Percentiles rank a stretch among this genome's conserved stretches.
Evolutionary conservation across 1,140 invertebrate genomes (phyloP).

Genomic region (Octopus sinensis): DNA sequence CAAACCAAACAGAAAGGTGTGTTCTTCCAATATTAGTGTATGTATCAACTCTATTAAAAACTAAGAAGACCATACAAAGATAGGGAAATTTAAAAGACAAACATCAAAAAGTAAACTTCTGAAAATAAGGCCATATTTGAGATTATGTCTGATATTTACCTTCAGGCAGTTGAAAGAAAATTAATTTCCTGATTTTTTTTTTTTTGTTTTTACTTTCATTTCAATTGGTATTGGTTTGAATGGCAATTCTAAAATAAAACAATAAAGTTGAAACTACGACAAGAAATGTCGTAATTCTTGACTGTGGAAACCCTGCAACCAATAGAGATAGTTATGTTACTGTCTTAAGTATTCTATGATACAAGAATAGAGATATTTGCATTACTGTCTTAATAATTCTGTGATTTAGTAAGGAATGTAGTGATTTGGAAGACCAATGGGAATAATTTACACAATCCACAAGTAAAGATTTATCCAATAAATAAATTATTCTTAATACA

Average conservation of each 20-base stretch:
- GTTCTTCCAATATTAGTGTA: too few relatives aligned
- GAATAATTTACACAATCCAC: too few relatives aligned
- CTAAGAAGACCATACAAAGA: neutral
- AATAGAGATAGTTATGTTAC: constrained; percentile 1
- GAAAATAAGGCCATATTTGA: neutral
- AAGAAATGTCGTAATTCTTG: constrained; percentile 11
- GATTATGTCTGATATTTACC: neutral
- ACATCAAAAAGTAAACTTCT: neutral
- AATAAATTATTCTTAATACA: too few relatives aligned
- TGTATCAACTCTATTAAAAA: too few relatives aligned
- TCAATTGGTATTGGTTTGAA: constrained; percentile 6
- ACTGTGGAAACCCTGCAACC: neutral
- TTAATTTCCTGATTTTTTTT: neutral
- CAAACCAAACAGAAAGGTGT: too few relatives aligned
- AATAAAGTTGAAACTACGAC: neutral
- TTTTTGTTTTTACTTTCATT: constrained; percentile 1
- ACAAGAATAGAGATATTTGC: neutral
- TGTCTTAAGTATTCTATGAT: neutral
- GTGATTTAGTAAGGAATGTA: too few relatives aligned
- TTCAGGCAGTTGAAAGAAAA: constrained; percentile 7
- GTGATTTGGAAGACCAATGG: too few relatives aligned
- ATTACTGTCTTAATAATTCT: too few relatives aligned
- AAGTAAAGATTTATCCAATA: too few relatives aligned
- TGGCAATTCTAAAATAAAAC: neutral
- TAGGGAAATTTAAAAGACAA: neutral